Evolutionary conservation across 1,140 invertebrate species (phyloP).

Genomic region (Euglossa dilemma): DNA sequence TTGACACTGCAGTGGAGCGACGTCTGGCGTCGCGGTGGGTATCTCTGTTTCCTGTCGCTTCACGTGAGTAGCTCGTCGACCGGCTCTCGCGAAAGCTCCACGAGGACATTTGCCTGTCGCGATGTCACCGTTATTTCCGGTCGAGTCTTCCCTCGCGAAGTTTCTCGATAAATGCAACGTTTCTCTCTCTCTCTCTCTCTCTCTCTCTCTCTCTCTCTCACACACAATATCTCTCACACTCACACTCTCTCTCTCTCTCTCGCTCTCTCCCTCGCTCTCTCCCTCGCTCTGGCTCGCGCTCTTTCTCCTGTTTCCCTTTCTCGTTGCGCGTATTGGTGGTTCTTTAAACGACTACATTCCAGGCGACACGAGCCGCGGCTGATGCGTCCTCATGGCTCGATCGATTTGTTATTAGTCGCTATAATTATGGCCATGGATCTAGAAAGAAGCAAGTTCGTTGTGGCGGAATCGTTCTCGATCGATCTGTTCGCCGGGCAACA

Average conservation of each 20-base stretch:
- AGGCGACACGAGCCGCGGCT: conserved; percentile 60
- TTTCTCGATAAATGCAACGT: neutral
- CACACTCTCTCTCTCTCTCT: neutral
- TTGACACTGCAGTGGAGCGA: conserved; percentile 16
- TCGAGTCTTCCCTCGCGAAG: neutral
- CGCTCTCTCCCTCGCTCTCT: neutral
- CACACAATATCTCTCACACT: neutral
- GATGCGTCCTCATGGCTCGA: conserved; percentile 72
- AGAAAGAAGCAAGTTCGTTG: conserved; percentile 66
- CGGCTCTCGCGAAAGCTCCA: conserved; percentile 56
- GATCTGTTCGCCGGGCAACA: conserved; percentile 1
- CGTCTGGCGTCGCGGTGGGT: conserved; percentile 2
- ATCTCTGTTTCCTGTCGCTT: conserved; percentile 35
- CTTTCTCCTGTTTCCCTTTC: neutral
- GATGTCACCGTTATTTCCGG: conserved; percentile 21
- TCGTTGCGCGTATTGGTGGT: conserved; percentile 3
- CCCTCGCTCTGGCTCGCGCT: neutral
- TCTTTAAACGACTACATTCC: conserved; percentile 51
- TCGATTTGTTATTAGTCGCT: conserved; percentile 62
- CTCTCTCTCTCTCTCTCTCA: neutral
- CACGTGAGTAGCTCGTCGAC: conserved; percentile 52
- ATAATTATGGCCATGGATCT: conserved; percentile 77
- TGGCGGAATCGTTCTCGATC: neutral
- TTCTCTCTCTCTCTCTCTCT: neutral
- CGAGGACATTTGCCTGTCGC: conserved; percentile 63